Evolutionary conservation across 2,797 vertebrate genomes (phyloP).

Genomic region (Cossypha dichroa): DNA sequence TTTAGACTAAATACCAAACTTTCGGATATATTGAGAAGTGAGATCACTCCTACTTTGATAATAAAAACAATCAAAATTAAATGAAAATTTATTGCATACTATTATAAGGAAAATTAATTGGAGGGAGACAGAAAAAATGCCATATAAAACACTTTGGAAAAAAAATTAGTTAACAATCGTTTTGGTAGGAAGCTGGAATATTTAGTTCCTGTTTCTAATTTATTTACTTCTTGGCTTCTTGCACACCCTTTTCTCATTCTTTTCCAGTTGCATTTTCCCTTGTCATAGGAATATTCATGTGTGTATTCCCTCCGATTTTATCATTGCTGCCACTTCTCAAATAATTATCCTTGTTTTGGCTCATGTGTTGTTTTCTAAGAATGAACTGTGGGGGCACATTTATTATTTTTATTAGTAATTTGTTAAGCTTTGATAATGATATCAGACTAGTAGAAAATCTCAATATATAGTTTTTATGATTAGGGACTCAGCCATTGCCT

Average conservation of each 20-base stretch:
- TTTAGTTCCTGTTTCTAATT: not conserved
- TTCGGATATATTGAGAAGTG: not conserved
- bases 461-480: not conserved
- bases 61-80: not conserved
- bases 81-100: rapidly evolving
- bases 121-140: not conserved
- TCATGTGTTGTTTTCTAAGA: not conserved
- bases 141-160: not conserved
- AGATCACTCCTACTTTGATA: not conserved
- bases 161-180: not conserved
- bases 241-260: not conserved
- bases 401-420: not conserved
- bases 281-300: not conserved
- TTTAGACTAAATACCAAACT: not conserved
- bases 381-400: not conserved
- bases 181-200: not conserved
- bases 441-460: not conserved
- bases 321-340: not conserved
- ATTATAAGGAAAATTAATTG: not conserved
- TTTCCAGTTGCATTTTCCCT: not conserved
- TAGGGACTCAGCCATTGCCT: not conserved
- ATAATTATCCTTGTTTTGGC: not conserved
- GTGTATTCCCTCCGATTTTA: not conserved
- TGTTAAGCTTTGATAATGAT: not conserved
- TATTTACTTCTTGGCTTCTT: not conserved